Evolutionary conservation across 2,888 invertebrate species (phyloP), one percentile per base, ranked within the genome.

Genomic region (Apamea monoglypha): DNA sequence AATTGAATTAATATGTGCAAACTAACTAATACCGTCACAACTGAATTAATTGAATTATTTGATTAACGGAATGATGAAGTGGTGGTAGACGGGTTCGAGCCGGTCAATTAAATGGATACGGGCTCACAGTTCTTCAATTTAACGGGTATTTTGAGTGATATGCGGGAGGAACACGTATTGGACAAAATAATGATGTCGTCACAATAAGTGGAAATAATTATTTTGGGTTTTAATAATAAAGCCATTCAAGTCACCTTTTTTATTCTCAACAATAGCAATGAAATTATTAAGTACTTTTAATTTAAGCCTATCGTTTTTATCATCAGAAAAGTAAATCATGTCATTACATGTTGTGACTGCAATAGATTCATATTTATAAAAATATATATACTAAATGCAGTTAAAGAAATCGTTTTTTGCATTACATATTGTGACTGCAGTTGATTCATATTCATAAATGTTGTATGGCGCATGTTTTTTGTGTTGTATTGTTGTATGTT

Each of bases 1-100:
- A 82, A 86, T 85, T 84, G 53, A 85, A 86, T 86, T 73, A 87
- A 82, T 76, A 77, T 72, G 71, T 64, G 53, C 72, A 82, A 84
- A 82, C 64, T 78, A 21, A 68, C 82, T 74, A 74, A 70, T 69
- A 71, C 71, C 53, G 21, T 67, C 61, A 44, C 79, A 78, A 82
- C 77, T 69, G 75, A 76, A 76, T 86, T 63, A 84, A 82, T 81
- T 74, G 76, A 74, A 72, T 87, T 72, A 83, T 63, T 74, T 80
- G 44, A 86, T 82, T 70, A 72, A 76, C 32, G 36, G 21, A 50
- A 69, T 73, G 53, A 71, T 75, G 67, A 69, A 73, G 73, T 72
- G 63, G 66, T 68, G 74, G 71, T 18, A 36, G 76, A 59, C 71
- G 47, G 36, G 32, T 53, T 68, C 21, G 36, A 18, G 16, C 5